These are phyloP conservation scores for Merops nubicus DNA, from an alignment of 2,113 vertebrate genomes.

Conservation along the genomic window DNA sequence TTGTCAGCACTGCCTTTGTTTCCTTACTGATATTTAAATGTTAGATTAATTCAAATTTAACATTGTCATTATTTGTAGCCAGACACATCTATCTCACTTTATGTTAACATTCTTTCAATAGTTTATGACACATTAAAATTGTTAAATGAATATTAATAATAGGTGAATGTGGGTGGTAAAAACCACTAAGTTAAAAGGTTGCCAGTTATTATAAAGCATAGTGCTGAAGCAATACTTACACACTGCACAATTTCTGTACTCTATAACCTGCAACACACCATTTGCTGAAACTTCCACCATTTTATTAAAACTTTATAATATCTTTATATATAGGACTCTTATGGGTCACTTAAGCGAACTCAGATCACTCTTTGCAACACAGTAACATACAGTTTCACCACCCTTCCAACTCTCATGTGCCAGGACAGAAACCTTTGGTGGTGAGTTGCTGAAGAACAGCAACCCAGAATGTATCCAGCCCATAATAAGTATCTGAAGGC, in stretches of 20 bases:
- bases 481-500: neutral
- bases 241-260: neutral
- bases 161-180: neutral
- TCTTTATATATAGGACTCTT: too few species aligned
- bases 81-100: neutral
- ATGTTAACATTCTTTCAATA: neutral
- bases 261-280: neutral
- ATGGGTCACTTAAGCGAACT: neutral
- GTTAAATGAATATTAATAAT: neutral
- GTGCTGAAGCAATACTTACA: neutral
- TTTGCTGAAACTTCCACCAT: neutral
- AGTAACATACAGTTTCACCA: fast-evolving
- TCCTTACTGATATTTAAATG: neutral
- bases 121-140: neutral
- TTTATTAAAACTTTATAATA: neutral
- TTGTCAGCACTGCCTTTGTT: neutral
- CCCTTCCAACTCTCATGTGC: neutral
- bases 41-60: neutral
- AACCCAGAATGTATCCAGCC: neutral
- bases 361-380: neutral
- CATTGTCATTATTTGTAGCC: neutral
- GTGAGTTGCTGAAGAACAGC: neutral
- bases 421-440: neutral
- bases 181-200: neutral
- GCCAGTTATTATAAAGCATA: neutral